Evolutionary conservation across 1,140 invertebrate species (phyloP).

Genomic region (Odontomachus brunneus): DNA sequence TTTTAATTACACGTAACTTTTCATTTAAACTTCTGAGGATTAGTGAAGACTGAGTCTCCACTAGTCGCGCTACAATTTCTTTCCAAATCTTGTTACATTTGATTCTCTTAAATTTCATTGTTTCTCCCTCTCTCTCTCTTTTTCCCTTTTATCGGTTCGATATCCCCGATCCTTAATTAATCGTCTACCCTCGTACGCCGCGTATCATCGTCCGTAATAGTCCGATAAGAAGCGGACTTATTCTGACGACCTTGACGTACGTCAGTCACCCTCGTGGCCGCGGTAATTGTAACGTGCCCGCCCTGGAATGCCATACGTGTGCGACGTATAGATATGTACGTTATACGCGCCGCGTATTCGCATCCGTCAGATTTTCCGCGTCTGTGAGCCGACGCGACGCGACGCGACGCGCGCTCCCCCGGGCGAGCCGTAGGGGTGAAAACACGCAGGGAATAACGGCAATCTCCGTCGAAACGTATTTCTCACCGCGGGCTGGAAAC

Average conservation of each 20-base stretch:
- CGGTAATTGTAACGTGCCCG: conserved; percentile 70
- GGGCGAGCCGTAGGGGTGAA: conserved; percentile 34
- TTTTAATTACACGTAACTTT: conserved; percentile 1
- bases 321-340: conserved; percentile 52
- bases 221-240: conserved; percentile 69
- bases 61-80: background rate
- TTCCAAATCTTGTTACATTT: background rate
- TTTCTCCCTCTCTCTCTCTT: no score
- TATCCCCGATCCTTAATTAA: conserved; percentile 24
- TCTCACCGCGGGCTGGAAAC: conserved; percentile 47
- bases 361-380: conserved; percentile 75
- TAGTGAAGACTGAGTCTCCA: background rate
- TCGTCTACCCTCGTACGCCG: background rate
- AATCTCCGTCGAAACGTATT: conserved; percentile 58
- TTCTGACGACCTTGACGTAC: conserved; percentile 49
- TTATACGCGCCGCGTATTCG: conserved; percentile 55
- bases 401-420: conserved; percentile 16
- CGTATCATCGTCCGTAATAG: conserved; percentile 60
- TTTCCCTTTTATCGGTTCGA: background rate
- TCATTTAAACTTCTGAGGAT: background rate
- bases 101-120: background rate
- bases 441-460: conserved; percentile 37
- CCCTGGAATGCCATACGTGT: conserved; percentile 10
- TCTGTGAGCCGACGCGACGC: conserved; percentile 47
- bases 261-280: conserved; percentile 68